A percentile compares a stretch with the other conserved stretches of the same genome.
Evolutionary conservation across 2,113 vertebrate species (phyloP).

Genomic region (Prunella himalayana): DNA sequence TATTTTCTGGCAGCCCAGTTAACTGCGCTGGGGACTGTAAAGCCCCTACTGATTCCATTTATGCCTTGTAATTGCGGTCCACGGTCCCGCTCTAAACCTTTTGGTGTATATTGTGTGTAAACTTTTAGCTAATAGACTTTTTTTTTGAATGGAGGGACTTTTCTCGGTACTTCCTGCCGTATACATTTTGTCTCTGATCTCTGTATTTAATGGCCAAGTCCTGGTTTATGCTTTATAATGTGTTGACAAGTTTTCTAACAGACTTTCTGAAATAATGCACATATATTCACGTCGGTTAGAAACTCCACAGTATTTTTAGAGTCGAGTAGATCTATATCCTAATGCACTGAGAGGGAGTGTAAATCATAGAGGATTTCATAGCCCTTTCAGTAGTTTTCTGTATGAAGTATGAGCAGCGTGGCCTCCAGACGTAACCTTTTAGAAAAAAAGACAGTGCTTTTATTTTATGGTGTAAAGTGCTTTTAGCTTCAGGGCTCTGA

Average conservation of each 20-base stretch:
- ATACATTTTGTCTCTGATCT: constrained; percentile 70
- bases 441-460: constrained; percentile 83
- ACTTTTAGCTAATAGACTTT: constrained; percentile 58
- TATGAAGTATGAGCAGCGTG: constrained; percentile 82
- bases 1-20: constrained; percentile 66
- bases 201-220: constrained; percentile 72
- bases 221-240: constrained; percentile 78
- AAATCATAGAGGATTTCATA: constrained; percentile 83
- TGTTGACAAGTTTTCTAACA: constrained; percentile 81
- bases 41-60: constrained; percentile 58
- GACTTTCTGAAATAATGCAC: constrained; percentile 80
- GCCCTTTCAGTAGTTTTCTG: constrained; percentile 83
- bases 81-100: constrained; percentile 57
- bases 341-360: constrained; percentile 78
- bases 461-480: constrained; percentile 86
- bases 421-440: constrained; percentile 84
- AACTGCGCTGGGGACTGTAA: constrained; percentile 55
- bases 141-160: constrained; percentile 64
- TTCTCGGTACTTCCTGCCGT: constrained; percentile 68
- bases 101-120: constrained; percentile 56
- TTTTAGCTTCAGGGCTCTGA: constrained; percentile 82
- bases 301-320: constrained; percentile 76
- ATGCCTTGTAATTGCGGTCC: constrained; percentile 56
- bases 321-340: constrained; percentile 77
- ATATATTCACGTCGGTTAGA: constrained; percentile 77